These are phyloP conservation scores for Chelidonichthys spinosus DNA, from an alignment of 2,797 vertebrate species.

Conservation along the genomic window DNA sequence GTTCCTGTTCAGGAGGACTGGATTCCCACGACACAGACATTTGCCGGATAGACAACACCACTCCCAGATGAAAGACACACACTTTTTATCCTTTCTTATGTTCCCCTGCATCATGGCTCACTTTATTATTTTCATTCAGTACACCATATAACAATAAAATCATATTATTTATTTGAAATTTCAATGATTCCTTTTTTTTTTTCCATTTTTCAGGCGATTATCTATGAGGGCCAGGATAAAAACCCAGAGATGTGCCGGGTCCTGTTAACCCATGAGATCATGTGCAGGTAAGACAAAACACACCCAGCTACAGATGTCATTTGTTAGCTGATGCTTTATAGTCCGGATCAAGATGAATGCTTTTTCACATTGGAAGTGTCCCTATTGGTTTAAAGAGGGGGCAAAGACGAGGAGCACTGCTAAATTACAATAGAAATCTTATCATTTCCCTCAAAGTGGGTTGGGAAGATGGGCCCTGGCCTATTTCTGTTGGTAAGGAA, in stretches of 20 bases:
- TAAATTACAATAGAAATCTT: constrained; percentile 86
- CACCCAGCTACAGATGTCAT: constrained; percentile 1
- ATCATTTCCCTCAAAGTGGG: constrained; percentile 84
- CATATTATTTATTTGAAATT: constrained; percentile 14
- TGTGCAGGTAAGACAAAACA: constrained; percentile 90
- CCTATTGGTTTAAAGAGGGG: constrained; percentile 52
- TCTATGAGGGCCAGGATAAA: constrained; percentile 98
- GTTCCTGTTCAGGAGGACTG: constrained; percentile 74
- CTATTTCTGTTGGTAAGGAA: constrained; percentile 80
- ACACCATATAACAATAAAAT: constrained; percentile 28
- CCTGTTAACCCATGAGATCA: constrained; percentile 96
- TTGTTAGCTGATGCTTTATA: background rate
- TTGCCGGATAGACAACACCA: constrained; percentile 73
- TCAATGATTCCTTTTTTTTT: constrained; percentile 17
- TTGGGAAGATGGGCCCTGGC: constrained; percentile 82
- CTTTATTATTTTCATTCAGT: constrained; percentile 26
- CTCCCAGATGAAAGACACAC: constrained; percentile 72
- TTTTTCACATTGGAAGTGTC: constrained; percentile 39
- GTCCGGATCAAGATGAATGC: constrained; percentile 40
- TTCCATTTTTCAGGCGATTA: constrained; percentile 87
- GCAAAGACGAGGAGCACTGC: constrained; percentile 61
- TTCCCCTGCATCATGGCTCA: constrained; percentile 38
- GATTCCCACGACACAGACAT: constrained; percentile 78
- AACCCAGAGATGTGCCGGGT: constrained; percentile 98
- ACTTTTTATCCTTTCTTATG: constrained; percentile 52